Conservation (phyloP, 2,113 vertebrate species). For the Salminus brasiliensis region DNA sequence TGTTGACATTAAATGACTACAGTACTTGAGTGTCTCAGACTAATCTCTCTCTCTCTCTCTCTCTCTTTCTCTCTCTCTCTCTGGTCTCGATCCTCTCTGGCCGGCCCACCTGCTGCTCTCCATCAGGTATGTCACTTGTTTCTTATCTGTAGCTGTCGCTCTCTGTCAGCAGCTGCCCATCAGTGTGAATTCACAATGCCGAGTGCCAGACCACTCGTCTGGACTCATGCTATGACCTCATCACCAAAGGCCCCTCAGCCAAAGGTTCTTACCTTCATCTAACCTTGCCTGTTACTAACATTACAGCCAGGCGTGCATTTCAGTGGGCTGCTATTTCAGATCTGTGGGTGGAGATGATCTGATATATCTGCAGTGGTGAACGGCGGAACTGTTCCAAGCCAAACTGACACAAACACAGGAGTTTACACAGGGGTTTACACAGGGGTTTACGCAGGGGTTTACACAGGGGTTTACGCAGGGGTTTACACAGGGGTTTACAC, state of each 20-base stretch:
- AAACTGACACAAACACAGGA: background rate
- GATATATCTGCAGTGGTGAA: background rate
- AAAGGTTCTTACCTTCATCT: constrained; percentile 17
- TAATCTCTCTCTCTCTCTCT: constrained; percentile 11
- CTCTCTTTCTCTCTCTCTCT: constrained; percentile 41
- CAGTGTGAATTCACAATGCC: constrained; percentile 34
- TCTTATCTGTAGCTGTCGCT: constrained; percentile 33
- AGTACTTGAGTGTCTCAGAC: background rate
- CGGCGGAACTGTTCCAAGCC: background rate
- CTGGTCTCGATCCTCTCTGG: constrained; percentile 6
- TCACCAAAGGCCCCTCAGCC: constrained; percentile 19
- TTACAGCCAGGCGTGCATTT: constrained; percentile 5
- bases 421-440: background rate
- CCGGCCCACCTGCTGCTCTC: constrained; percentile 29
- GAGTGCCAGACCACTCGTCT: constrained; percentile 17
- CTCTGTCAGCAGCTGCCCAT: constrained; percentile 49
- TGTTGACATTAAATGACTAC: background rate
- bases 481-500: too few relatives aligned
- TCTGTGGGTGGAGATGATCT: background rate
- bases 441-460: too few relatives aligned
- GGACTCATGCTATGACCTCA: constrained; percentile 19
- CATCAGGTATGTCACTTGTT: constrained; percentile 52
- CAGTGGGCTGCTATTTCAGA: background rate
- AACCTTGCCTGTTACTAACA: constrained; percentile 15
- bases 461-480: too few relatives aligned